Base-by-base conservation (phyloP, 1,140 invertebrate genomes). In the Diorhabda sublineata region DNA sequence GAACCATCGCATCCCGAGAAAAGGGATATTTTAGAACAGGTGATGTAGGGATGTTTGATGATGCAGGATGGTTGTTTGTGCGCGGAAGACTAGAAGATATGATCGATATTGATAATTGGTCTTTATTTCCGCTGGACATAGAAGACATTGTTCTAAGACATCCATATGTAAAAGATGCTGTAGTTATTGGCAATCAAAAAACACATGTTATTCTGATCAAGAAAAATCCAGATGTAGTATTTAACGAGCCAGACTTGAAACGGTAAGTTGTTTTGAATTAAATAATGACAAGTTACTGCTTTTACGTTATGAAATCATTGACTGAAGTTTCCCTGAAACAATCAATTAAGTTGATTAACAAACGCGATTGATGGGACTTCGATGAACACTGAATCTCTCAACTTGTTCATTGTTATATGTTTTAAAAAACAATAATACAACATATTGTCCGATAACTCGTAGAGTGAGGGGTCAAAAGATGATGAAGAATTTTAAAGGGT, bases 61-160 rank as follows among this genome's bases (percentile, higher is more conserved):
- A 87, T 62, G 82, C 88, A 5, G 86, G 85, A 0, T 87, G 84
- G 65, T 83, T 92, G 45, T 90, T 83, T 67, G 83, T 92, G 57
- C 83, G 87, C 8, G 90, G 90, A 66, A 81, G 91, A 64, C 78
- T 90, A 43, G 91, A 90, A 69, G 90, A 92, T 74, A 82, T 92
- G 26, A 71, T 76, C 11, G 42, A 45, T 5, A 42, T 58, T n/a
- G 59, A 65, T 26, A 11, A 59, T 60, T n/a, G 11, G 6, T 42
- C 9, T 26, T 52, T 65, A 4, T 42, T 52, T 9, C 45, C 59
- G 0, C 11, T 52, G 26, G 82, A 83, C 73, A 84, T 93, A 5
- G 92, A 94, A 79, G 83, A 83, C 44, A 75, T 92, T 3, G 83
- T 94, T 7, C 73, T 87, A 3, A 79, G 81, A 9, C 88, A 92